phyloP scores from a whole-genome alignment of 2,797 vertebrate genomes.

The Trichosurus vulpecula region DNA sequence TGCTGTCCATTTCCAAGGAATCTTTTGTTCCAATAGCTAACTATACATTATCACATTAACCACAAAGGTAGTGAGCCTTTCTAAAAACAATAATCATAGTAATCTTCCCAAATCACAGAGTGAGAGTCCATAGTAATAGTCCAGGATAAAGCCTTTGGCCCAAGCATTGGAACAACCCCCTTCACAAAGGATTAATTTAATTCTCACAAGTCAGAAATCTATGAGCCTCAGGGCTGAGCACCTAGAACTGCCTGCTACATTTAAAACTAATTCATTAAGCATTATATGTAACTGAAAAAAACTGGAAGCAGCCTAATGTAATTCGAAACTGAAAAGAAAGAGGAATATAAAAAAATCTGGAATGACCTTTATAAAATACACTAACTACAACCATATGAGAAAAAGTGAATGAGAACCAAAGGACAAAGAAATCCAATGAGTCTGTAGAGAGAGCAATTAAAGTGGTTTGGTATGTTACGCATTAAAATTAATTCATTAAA shows the following conservation, averaged over 20 bases:
- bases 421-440: background rate
- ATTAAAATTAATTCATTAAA: background rate
- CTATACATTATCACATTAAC: slow-evolving; percentile 1
- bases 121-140: background rate
- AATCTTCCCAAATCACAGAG: background rate
- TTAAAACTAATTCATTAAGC: slow-evolving; percentile 3
- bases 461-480: background rate
- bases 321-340: background rate
- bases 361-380: background rate
- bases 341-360: background rate
- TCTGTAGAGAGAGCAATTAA: background rate
- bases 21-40: slow-evolving; percentile 6
- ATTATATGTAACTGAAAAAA: slow-evolving; percentile 30
- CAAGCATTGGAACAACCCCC: slow-evolving; percentile 2
- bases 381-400: background rate
- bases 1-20: slow-evolving; percentile 38
- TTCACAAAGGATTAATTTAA: background rate
- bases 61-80: background rate
- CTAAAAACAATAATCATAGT: background rate
- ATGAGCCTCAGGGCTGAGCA: background rate
- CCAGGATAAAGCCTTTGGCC: background rate
- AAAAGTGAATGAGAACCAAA: background rate
- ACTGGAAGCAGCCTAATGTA: background rate
- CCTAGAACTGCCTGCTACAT: background rate
- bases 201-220: slow-evolving; percentile 5